Conservation (phyloP, 2,797 vertebrate genomes). For the Rhadinocentrus ornatus region DNA sequence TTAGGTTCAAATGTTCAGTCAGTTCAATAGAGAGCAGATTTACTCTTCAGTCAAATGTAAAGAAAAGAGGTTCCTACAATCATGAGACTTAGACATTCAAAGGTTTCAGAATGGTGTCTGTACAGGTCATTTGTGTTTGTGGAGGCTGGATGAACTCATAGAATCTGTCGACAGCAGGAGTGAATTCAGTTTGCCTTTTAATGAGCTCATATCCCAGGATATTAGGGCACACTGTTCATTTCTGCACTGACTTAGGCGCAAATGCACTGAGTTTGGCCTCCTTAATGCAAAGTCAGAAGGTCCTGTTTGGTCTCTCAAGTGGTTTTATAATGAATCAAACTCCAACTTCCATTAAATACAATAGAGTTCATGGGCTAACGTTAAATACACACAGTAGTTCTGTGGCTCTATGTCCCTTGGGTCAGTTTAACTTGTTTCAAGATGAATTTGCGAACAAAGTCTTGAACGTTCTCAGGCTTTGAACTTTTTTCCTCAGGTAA, state of each 20-base stretch:
- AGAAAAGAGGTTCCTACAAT: background rate
- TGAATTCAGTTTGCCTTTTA: constrained; percentile 35
- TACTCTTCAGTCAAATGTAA: constrained; percentile 2
- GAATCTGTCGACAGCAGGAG: background rate
- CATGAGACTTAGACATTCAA: background rate
- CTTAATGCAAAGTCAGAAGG: constrained; percentile 64
- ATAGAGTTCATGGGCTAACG: constrained; percentile 45
- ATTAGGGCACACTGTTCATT: constrained; percentile 8
- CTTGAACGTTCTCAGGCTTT: constrained; percentile 10
- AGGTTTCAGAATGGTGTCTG: background rate
- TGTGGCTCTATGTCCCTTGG: constrained; percentile 22
- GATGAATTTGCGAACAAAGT: constrained; percentile 30
- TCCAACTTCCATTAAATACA: constrained; percentile 55
- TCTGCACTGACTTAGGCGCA: constrained; percentile 16
- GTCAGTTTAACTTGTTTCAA: constrained; percentile 36
- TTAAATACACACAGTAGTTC: constrained; percentile 59
- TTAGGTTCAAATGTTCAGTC: background rate
- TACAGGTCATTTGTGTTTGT: background rate
- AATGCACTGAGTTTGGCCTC: constrained; percentile 46
- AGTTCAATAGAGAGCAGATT: background rate
- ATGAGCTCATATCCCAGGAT: constrained; percentile 58
- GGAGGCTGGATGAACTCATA: background rate
- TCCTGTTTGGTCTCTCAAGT: constrained; percentile 61
- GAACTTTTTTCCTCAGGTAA: background rate
- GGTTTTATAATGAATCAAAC: constrained; percentile 60